Evolutionary conservation across 2,113 vertebrate species (phyloP).

Genomic region (Halichoeres trimaculatus): DNA sequence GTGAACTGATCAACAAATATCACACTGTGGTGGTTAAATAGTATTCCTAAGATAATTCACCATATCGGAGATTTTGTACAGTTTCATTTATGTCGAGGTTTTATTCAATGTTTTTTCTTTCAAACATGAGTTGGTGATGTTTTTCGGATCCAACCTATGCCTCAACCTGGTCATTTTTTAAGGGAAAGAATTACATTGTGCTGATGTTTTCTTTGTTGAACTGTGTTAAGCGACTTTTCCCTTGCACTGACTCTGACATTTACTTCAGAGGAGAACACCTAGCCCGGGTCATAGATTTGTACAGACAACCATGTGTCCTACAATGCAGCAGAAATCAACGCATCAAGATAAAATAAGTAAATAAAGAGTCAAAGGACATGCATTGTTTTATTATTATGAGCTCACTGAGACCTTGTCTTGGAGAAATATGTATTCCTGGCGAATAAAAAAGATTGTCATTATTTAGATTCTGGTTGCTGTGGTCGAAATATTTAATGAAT

Average conservation of each 20-base stretch:
- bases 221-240: background rate
- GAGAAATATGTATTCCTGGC: no score
- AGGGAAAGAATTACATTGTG: background rate
- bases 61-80: no score
- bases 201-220: background rate
- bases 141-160: background rate
- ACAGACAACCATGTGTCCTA: background rate
- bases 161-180: background rate
- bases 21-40: fast-evolving
- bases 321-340: background rate
- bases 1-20: background rate
- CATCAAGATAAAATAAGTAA: slow-evolving; percentile 4
- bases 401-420: no score
- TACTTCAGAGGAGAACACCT: background rate
- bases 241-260: background rate
- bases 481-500: no score
- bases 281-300: background rate
- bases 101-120: background rate
- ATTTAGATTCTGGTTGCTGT: no score
- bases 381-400: no score
- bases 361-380: no score
- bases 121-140: background rate
- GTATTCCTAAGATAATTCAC: no score
- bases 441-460: no score
- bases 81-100: no score